Base-by-base conservation (phyloP, 2,113 vertebrate genomes). In the Circaetus cinerascens region DNA sequence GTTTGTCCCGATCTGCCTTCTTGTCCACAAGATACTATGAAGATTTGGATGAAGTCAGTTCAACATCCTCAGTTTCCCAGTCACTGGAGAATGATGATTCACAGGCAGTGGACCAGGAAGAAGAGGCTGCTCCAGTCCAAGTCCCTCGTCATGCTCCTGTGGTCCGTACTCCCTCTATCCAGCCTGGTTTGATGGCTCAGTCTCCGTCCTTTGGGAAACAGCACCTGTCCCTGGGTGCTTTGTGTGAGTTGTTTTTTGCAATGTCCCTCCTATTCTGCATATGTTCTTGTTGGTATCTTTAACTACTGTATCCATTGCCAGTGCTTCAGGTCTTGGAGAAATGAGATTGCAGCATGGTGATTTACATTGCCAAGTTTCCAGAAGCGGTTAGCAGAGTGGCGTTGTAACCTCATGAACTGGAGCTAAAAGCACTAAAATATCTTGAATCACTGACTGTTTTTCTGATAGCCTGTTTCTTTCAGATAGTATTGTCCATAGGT, bases 11-110 rank as follows among this genome's bases (percentile, higher is more conserved):
- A 40, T 99, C 99, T 12, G 99, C 99, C 72, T 99, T 99, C 98
- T 97, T 99, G 64, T 99, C 99, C 9, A 99, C 99, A 5, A 99
- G 98, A 93, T 99, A 99, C 32, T 99, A 98, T 2, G 99, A 99
- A 96, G 99, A 99, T 92, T 85, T 99, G 98, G 99, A 99, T 59
- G 99, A 99, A 38, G 98, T 97, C n/a, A 99, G 99, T 97, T 99
- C 99, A 11, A 98, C 98, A 0, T 99, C 99, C 3, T 99, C 99
- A 2, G 83, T 99, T 40, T 99, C 99, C 12, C 99, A 99, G 93
- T 98, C 98, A 0, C 86, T 99, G 95, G 99, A 99, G 83, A 98
- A 97, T 9, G 98, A 99, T 10, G 99, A 98, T 6, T 16, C 95
- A 2, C 98, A 96, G 63, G 92, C 95, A 5, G 84, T 98, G 26